Evolutionary conservation across 53 echinoderm and acorn worm species (phyloP), one percentile per base, ranked within the genome.

Genomic region (Temnopleurus reevesii): DNA sequence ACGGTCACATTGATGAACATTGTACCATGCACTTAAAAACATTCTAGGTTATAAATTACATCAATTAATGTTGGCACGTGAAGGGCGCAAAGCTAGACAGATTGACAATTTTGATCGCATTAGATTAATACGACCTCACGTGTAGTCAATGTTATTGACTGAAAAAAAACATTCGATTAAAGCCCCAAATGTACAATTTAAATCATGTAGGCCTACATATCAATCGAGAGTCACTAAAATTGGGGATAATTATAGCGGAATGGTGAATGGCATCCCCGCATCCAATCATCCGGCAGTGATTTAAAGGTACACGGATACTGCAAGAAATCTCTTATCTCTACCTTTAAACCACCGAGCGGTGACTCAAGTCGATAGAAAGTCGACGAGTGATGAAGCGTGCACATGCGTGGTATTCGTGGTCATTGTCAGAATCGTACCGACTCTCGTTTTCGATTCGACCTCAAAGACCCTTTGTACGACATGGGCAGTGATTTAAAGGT

Each of bases 31-130:
- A n/a, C n/a, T n/a, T n/a, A n/a, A n/a, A n/a, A n/a, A n/a, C n/a
- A n/a, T n/a, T n/a, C n/a, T 31, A 12, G 71, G 41, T 49, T 3
- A 49, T 49, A 49, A 49, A 17, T 7, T 5, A 38, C 9, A 71
- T 71, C 71, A 23, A 71, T 71, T 38, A n/a, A 1, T 19, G 4
- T 28, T 9, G 23, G 19, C 71, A 21, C 21, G 71, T 71, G 71
- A 71, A 71, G 41, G 71, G 71, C 41, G n/a, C 21, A 71, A 43
- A 33, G 41, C 71, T 38, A 71, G 38, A 71, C 71, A 71, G 71
- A 71, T 41, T 63, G 36, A 38, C 71, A 3, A 5, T 71, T n/a
- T 71, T 71, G 41, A 71, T 71, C 71, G n/a, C 36, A 19, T 19
- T 18, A 38, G n/a, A 71, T 4, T 41, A n/a, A 27, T n/a, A 12